A percentile compares a stretch with the other conserved stretches of the same genome.
Conservation (phyloP, 2,113 vertebrate species). For the Philantomba maxwellii region DNA sequence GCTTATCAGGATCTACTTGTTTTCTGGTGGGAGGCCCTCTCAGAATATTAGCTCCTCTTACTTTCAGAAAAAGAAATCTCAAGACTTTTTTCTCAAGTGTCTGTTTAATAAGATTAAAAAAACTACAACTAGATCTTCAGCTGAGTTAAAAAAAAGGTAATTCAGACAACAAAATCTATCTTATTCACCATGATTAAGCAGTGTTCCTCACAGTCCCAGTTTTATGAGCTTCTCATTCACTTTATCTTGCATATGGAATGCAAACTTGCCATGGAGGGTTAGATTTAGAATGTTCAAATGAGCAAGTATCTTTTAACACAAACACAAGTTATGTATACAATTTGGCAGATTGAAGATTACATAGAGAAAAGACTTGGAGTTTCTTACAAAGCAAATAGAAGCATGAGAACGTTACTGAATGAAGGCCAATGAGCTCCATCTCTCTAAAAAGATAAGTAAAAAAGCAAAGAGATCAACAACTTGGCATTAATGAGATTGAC, state of each 20-base stretch:
- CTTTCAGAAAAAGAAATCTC: neutral
- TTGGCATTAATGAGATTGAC: neutral
- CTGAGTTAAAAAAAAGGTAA: constrained; percentile 32
- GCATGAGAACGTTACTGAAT: neutral
- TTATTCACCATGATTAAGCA: neutral
- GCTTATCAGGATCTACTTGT: neutral
- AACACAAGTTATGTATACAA: constrained; percentile 47
- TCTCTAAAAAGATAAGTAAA: neutral
- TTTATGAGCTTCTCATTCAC: neutral
- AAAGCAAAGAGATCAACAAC: neutral
- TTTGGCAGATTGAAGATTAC: constrained; percentile 63
- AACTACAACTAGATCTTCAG: neutral
- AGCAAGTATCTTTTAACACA: constrained; percentile 61
- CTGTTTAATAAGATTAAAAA: constrained; percentile 21
- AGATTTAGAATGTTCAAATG: constrained; percentile 51
- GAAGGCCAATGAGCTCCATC: constrained; percentile 12
- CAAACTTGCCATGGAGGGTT: constrained; percentile 17
- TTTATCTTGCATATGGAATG: constrained; percentile 17
- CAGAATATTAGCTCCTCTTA: neutral
- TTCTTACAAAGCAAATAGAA: constrained; percentile 57
- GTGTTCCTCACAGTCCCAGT: neutral
- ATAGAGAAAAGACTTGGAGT: constrained; percentile 45
- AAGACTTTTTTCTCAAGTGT: neutral
- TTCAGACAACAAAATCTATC: neutral
- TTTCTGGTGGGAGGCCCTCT: neutral